Evolutionary conservation across 2,888 invertebrate species (phyloP).

Genomic region (Melitaea athalia): DNA sequence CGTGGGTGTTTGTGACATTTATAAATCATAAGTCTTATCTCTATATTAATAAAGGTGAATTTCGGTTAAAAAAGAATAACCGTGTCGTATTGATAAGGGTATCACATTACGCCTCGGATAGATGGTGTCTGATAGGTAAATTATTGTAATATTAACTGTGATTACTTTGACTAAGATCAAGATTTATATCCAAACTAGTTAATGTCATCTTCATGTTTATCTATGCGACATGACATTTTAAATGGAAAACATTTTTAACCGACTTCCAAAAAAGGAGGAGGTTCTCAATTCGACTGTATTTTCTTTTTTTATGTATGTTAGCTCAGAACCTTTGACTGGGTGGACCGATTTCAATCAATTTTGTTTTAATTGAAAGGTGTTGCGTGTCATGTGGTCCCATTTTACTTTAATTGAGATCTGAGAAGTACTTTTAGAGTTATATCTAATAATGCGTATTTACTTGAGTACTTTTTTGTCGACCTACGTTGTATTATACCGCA

Average conservation of each 20-base stretch:
- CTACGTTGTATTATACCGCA: too few species aligned
- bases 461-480: too few species aligned
- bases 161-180: slow-evolving; percentile 22
- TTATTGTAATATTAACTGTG: slow-evolving; percentile 29
- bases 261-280: too few species aligned
- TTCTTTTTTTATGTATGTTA: too few species aligned
- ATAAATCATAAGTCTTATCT: slow-evolving; percentile 19
- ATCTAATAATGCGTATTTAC: too few species aligned
- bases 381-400: too few species aligned
- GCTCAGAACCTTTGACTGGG: too few species aligned
- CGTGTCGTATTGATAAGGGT: slow-evolving; percentile 24
- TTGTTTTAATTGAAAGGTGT: too few species aligned
- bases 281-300: too few species aligned
- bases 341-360: too few species aligned
- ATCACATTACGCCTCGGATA: slow-evolving; percentile 27
- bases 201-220: slow-evolving; percentile 1
- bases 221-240: neutral
- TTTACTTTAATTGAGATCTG: too few species aligned
- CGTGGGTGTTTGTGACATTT: slow-evolving; percentile 25
- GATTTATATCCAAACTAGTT: slow-evolving; percentile 1
- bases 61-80: slow-evolving; percentile 6
- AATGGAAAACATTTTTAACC: neutral
- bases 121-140: slow-evolving; percentile 28
- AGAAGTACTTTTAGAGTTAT: too few species aligned
- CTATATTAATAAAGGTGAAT: neutral